phyloP scores from a whole-genome alignment of 2,113 vertebrate species.

The Notarius lentiginosus region DNA sequence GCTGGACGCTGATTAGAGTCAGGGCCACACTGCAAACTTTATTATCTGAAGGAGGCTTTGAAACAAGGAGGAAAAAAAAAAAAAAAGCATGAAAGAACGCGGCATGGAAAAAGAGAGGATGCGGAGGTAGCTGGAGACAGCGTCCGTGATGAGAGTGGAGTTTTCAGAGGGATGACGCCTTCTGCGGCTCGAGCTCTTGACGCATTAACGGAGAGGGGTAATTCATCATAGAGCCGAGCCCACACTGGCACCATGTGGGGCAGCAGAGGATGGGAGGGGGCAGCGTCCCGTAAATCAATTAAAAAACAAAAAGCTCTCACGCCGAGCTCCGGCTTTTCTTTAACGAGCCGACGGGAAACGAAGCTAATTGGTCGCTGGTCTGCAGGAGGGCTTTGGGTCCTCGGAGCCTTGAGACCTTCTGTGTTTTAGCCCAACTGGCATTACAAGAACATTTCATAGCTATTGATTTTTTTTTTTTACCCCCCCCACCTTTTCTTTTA shows the following conservation, averaged over 20 bases:
- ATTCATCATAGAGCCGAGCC: conserved; percentile 81
- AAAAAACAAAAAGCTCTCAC: conserved; percentile 83
- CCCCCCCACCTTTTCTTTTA: conserved; percentile 6
- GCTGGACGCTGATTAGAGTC: background rate
- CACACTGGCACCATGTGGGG: conserved; percentile 73
- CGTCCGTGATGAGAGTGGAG: conserved; percentile 39
- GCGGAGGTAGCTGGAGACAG: conserved; percentile 21
- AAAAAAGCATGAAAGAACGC: background rate
- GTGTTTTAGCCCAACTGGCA: background rate
- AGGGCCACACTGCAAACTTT: background rate
- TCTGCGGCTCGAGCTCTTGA: conserved; percentile 64
- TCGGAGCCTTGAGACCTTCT: conserved; percentile 3
- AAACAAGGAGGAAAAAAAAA: background rate
- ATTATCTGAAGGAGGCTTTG: background rate
- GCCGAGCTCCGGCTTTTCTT: conserved; percentile 73
- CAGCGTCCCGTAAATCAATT: conserved; percentile 84
- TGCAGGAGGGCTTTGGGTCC: conserved; percentile 64
- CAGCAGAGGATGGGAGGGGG: conserved; percentile 76
- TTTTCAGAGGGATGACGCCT: conserved; percentile 37
- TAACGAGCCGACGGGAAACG: conserved; percentile 78
- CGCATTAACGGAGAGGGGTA: conserved; percentile 76
- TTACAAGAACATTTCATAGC: conserved; percentile 21
- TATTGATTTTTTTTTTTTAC: background rate
- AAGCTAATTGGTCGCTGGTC: conserved; percentile 75
- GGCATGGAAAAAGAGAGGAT: background rate